A percentile compares a stretch with the other conserved stretches of the same genome.
Evolutionary conservation across 2,888 invertebrate genomes (phyloP).

Genomic region (Drosophila helvetica): DNA sequence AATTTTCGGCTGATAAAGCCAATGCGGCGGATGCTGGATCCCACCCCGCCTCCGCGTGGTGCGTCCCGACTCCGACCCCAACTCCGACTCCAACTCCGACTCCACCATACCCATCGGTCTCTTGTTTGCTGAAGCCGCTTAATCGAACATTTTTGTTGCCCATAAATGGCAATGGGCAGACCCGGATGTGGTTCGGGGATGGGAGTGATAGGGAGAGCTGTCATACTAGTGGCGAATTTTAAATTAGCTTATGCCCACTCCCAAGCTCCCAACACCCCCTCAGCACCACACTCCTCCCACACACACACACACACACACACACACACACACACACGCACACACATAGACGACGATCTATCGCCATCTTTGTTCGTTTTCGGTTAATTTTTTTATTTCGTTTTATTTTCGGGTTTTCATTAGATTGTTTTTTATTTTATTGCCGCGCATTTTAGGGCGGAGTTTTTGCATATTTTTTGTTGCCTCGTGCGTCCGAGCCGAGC

Average conservation of each 20-base stretch:
- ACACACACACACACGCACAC: conserved; percentile 14
- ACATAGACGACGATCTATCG: conserved; percentile 38
- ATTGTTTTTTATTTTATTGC: conserved; percentile 73
- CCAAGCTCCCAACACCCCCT: neutral
- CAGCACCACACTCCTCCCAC: conserved; percentile 16
- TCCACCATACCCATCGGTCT: conserved; percentile 6
- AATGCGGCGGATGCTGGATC: conserved; percentile 10
- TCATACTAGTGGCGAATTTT: conserved; percentile 74
- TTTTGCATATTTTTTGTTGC: conserved; percentile 83
- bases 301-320: conserved; percentile 16
- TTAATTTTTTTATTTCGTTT: conserved; percentile 12
- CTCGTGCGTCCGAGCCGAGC: conserved; percentile 56
- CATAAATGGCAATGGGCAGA: conserved; percentile 68
- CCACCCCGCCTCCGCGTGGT: neutral
- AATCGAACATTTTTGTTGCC: conserved; percentile 76
- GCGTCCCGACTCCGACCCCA: neutral
- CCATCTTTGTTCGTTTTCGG: conserved; percentile 57
- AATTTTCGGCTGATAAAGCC: conserved; percentile 47
- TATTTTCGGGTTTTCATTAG: conserved; percentile 71
- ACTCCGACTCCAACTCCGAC: neutral
- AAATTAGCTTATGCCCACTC: conserved; percentile 75
- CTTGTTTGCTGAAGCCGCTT: conserved; percentile 58
- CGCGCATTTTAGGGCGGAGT: conserved; percentile 83
- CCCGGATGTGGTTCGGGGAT: neutral
- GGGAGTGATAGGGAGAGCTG: conserved; percentile 24